Base-by-base conservation (phyloP, 1,140 invertebrate genomes). In the Drosophila teissieri region DNA sequence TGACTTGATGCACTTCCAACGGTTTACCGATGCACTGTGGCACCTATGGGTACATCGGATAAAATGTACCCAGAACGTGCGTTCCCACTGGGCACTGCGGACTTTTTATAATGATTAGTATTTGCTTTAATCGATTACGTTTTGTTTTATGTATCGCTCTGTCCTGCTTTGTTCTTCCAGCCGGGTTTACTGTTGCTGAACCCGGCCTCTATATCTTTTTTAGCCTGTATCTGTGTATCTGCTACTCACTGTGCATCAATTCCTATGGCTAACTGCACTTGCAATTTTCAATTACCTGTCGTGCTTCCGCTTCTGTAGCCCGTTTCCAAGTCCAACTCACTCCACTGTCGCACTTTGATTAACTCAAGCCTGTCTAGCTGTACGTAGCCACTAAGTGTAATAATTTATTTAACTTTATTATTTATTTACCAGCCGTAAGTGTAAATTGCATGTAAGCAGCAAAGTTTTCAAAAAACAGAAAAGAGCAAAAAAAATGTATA, bases 381-480 rank as follows among this genome's bases (percentile, higher is more conserved):
- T 88, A 83, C 34, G 65, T 89, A 69, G 56, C 17, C 17, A 34
- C 37, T 72, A 80, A 78, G 73, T 73, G 52, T 89, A 89, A 84
- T 89, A 88, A 90, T 84, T 89, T 90, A 90, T 90, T 90, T 61
- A 74, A 72, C 67, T 80, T 70, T 65, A 72, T 73, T 85, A 85
- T 85, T 85, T 89, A 84, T 89, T 89, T 80, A 70, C n/a, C 80
- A 88, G 74, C 58, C 60, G 14, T 89, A 84, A 84, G 80, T 68
- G 69, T 67, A 54, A 62, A 60, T 81, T 73, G 67, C 60, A 62
- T 85, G 54, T 85, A 85, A 85, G 82, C 82, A 78, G 84, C 85
- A 89, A 89, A 45, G 84, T 89, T 89, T 88, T 89, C 48, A 88
- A 89, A 58, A 88, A 83, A 89, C 84, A 89, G 52, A 88, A 88